Evolutionary conservation across 2,888 invertebrate genomes (phyloP).

Genomic region (Limnephilus rhombicus): DNA sequence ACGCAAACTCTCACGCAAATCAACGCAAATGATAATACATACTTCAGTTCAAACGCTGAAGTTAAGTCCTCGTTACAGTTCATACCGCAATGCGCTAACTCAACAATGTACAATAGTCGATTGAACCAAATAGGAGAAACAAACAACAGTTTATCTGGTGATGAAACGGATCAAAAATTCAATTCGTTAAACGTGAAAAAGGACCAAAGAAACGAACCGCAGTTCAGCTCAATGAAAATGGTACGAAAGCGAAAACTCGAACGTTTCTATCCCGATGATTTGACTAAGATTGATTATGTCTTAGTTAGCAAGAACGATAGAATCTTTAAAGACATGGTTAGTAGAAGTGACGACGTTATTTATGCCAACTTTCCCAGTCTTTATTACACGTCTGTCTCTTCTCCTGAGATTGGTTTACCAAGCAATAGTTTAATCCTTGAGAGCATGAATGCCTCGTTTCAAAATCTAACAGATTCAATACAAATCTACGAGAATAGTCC

Average conservation of each 20-base stretch:
- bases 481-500: constrained; percentile 80
- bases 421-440: constrained; percentile 52
- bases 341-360: constrained; percentile 70
- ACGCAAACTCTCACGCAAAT: constrained; percentile 72
- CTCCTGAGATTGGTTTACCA: constrained; percentile 40
- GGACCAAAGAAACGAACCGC: constrained; percentile 70
- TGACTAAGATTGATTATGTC: constrained; percentile 69
- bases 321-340: constrained; percentile 69
- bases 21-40: constrained; percentile 68
- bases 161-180: constrained; percentile 73
- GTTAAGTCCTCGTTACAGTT: constrained; percentile 73
- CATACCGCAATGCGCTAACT: constrained; percentile 71
- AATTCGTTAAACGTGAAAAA: constrained; percentile 74
- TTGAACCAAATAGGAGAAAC: constrained; percentile 70
- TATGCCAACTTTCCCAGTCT: constrained; percentile 74
- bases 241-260: constrained; percentile 75
- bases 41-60: constrained; percentile 68
- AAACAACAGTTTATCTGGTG: constrained; percentile 69
- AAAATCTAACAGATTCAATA: constrained; percentile 83
- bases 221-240: constrained; percentile 76
- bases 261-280: constrained; percentile 75
- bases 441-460: constrained; percentile 71
- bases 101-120: constrained; percentile 71
- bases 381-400: constrained; percentile 40
- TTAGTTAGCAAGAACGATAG: constrained; percentile 76